Evolutionary conservation across 2,113 vertebrate species (phyloP).

Genomic region (Pomatostomus ruficeps): DNA sequence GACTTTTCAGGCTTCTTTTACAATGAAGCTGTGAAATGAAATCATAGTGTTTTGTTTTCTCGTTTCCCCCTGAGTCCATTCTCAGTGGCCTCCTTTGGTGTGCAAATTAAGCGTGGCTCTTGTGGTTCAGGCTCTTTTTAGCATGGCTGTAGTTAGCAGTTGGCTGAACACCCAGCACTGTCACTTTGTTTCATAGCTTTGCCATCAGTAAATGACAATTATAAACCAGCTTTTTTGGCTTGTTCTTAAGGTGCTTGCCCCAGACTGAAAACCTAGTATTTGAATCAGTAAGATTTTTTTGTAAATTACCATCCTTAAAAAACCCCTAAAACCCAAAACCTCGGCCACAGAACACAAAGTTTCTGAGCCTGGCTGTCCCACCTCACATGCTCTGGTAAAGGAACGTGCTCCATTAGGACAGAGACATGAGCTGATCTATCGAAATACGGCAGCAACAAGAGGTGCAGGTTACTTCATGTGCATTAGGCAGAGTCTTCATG

Average conservation of each 20-base stretch:
- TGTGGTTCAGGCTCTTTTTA: conserved; percentile 5
- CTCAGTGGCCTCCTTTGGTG: neutral
- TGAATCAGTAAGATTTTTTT: neutral
- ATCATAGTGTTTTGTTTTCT: neutral
- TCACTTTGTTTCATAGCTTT: neutral
- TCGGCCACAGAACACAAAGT: neutral
- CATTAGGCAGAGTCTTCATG: neutral
- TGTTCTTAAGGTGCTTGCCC: neutral
- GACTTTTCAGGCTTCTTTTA: neutral
- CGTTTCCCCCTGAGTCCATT: neutral
- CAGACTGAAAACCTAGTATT: neutral
- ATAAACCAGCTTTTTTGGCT: neutral
- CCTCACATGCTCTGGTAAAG: neutral
- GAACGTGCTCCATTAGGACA: neutral
- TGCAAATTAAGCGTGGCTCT: neutral
- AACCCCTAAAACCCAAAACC: neutral
- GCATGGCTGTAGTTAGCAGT: neutral
- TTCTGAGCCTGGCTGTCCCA: neutral
- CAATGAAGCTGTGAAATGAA: neutral
- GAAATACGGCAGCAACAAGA: neutral
- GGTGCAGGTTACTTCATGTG: neutral
- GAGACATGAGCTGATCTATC: neutral
- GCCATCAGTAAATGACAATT: neutral
- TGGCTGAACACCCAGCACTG: neutral
- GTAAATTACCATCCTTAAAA: neutral